Percentiles rank a stretch among this genome's conserved stretches.
These are phyloP conservation scores for Campylomormyrus numenius DNA, from an alignment of 2,113 vertebrate species.

Conservation along the genomic window DNA sequence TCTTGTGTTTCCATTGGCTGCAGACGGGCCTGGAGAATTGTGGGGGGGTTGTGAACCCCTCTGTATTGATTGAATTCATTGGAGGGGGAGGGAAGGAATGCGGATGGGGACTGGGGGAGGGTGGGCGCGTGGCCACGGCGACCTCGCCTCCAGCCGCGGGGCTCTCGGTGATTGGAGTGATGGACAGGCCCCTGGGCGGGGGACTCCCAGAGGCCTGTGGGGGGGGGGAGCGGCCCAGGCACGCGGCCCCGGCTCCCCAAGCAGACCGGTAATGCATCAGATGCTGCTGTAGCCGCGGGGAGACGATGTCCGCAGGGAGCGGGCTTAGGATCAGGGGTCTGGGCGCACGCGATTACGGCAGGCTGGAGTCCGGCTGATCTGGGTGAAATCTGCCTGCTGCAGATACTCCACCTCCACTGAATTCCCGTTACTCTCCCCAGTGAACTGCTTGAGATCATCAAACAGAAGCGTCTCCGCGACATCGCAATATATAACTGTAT, in stretches of 20 bases:
- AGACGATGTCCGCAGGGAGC: too few species aligned
- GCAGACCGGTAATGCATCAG: not conserved
- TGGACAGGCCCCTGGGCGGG: slow-evolving; percentile 12
- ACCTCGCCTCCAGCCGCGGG: slow-evolving; percentile 60
- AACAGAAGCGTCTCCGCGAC: too few species aligned
- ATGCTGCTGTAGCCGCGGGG: not conserved
- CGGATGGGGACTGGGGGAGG: slow-evolving; percentile 7
- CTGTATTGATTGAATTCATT: not conserved
- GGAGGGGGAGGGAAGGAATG: slow-evolving; percentile 19
- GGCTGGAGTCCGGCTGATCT: not conserved
- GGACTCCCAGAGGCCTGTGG: not conserved
- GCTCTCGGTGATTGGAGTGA: slow-evolving; percentile 35
- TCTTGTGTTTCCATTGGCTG: not conserved
- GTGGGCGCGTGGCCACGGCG: slow-evolving; percentile 45
- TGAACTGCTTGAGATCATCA: not conserved
- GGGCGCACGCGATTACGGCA: not conserved
- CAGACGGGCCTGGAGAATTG: slow-evolving; percentile 30
- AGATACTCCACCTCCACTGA: not conserved
- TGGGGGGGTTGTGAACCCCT: slow-evolving; percentile 36
- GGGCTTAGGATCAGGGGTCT: not conserved
- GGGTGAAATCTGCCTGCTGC: not conserved
- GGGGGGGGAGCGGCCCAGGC: too few species aligned
- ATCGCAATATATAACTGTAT: not conserved
- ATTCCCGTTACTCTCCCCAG: not conserved
- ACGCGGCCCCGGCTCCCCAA: too few species aligned